Percentiles rank a stretch among this genome's conserved stretches.
Evolutionary conservation across 2,888 invertebrate species (phyloP).

Genomic region (Lithodes maja): DNA sequence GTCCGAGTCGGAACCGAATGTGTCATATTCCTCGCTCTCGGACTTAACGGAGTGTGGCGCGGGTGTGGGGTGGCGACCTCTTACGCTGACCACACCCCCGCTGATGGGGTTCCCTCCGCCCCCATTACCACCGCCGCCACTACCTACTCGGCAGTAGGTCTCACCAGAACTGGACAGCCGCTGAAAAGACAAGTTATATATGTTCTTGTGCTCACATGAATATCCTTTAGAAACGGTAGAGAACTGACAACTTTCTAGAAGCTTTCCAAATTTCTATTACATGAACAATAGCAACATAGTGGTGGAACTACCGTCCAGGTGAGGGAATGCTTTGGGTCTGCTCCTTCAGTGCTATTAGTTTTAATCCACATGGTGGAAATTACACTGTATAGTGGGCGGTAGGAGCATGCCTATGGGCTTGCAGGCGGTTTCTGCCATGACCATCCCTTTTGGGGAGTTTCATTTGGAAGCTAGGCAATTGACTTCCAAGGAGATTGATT

Average conservation of each 20-base stretch:
- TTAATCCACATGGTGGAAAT: no score
- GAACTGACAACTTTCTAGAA: not conserved
- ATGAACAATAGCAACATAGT: no score
- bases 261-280: no score
- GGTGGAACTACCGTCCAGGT: no score
- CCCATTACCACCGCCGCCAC: constrained; percentile 40
- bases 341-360: no score
- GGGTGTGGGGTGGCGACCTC: constrained; percentile 62
- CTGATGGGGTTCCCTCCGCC: constrained; percentile 12
- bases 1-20: constrained; percentile 61
- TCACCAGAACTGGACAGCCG: constrained; percentile 19
- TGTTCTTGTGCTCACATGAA: not conserved
- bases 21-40: constrained; percentile 65
- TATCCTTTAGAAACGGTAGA: not conserved
- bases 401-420: no score
- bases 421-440: no score
- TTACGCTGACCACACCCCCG: constrained; percentile 21
- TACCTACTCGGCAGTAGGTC: constrained; percentile 51
- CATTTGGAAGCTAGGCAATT: no score
- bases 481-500: no score
- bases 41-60: constrained; percentile 60
- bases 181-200: not conserved
- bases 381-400: no score
- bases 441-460: no score
- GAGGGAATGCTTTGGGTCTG: no score